Evolutionary conservation across 2,113 vertebrate genomes (phyloP), one percentile per base, ranked within the genome.

Genomic region (Pterocles burchelli): DNA sequence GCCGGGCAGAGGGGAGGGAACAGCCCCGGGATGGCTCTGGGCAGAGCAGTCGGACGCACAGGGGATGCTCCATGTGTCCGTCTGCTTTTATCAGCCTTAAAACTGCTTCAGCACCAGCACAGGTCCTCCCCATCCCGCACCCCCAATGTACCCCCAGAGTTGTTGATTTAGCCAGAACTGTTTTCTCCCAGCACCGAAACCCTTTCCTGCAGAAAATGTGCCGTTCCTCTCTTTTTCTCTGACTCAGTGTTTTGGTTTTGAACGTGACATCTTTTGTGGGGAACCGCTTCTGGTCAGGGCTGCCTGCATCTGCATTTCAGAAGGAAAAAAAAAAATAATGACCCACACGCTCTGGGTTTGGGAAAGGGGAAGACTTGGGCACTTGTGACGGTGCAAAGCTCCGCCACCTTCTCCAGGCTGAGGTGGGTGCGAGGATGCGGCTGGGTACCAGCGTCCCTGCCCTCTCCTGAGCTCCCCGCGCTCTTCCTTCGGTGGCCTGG

Each of bases 371-470:
- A 24, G 25, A 14, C 22, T 13, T 3, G 0, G 41, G 17, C n/a
- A 11, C 17, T 28, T 36, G 62, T 14, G 57, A 51, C 3, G 0
- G 1, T 7, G 36, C 36, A n/a, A 57, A 76, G 34, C 70, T 68
- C 31, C 8, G 45, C 61, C 4, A 16, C 24, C 70, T 65, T 41
- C 43, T 78, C 52, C 12, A 7, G 61, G 13, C 51, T 22, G 14
- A 0, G 5, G 36, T 13, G 33, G n/a, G 46, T 31, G 41, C 1
- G 7, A 38, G 63, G 71, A 55, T 13, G 36, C 0, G 2, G 28
- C 45, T 57, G 8, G 0, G 51, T 8, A 51, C 12, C 58, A 17
- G 17, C 46, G 36, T 5, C 71, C 29, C n/a, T 59, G 74, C 24
- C 28, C 17, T 15, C 52, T 34, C 59, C 80, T 4, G 7, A 36